phyloP scores from a whole-genome alignment of 2,888 invertebrate species.

The Drosophila incognita region DNA sequence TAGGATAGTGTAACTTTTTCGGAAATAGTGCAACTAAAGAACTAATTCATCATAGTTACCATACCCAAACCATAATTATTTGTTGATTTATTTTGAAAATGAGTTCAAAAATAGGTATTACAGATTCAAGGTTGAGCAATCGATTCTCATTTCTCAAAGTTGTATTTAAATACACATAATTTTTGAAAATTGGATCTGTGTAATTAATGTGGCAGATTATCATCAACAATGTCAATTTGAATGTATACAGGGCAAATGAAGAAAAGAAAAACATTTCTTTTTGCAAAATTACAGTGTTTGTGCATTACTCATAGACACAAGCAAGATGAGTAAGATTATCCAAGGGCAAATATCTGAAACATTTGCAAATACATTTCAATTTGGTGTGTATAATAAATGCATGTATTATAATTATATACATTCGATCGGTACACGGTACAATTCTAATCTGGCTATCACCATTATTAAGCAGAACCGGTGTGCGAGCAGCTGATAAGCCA shows the following conservation, averaged over 20 bases:
- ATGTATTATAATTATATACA: background rate
- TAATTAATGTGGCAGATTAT: background rate
- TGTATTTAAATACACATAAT: background rate
- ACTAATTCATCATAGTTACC: background rate
- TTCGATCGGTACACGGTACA: background rate
- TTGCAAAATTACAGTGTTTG: constrained; percentile 6
- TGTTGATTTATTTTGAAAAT: background rate
- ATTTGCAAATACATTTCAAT: background rate
- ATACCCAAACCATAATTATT: background rate
- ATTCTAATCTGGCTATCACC: constrained; percentile 40
- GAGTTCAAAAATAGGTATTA: background rate
- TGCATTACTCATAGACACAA: constrained; percentile 48
- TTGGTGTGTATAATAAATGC: background rate
- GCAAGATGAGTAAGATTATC: background rate
- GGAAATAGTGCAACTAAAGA: background rate
- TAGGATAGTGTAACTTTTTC: background rate
- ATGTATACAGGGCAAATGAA: background rate
- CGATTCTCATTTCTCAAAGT: background rate
- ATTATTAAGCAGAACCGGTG: background rate
- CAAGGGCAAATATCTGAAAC: constrained; percentile 1
- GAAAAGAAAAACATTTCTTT: background rate
- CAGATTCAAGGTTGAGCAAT: background rate
- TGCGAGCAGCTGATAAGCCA: constrained; percentile 55
- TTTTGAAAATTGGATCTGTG: background rate
- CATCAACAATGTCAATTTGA: background rate